These are phyloP conservation scores for Syngnathus typhle DNA, from an alignment of 2,113 vertebrate species.

Conservation along the genomic window DNA sequence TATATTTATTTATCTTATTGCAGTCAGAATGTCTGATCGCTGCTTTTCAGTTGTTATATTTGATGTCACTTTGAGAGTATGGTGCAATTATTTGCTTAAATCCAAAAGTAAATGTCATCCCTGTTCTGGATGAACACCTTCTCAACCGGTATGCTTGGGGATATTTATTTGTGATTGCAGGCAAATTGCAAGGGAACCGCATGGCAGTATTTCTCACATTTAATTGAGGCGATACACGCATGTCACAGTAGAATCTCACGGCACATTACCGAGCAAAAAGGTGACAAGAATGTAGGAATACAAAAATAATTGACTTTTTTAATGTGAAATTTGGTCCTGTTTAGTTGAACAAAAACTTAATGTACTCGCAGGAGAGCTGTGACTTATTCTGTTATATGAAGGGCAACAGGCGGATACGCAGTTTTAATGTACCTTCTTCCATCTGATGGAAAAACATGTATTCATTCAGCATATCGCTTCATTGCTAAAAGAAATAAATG, in stretches of 20 bases:
- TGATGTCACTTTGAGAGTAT: constrained; percentile 18
- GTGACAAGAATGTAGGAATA: neutral
- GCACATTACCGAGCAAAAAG: neutral
- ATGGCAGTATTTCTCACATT: too few species aligned
- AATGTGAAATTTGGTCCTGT: neutral
- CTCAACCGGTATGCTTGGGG: neutral
- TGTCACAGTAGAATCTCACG: neutral
- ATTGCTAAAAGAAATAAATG: too few species aligned
- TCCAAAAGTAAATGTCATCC: constrained; percentile 6
- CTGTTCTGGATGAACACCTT: neutral
- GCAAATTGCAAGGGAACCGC: neutral
- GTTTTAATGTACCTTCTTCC: neutral
- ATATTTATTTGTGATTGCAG: neutral
- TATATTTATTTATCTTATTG: constrained; percentile 5
- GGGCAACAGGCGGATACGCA: neutral
- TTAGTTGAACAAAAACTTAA: neutral
- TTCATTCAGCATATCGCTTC: neutral
- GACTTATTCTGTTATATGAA: neutral
- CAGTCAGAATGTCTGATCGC: neutral
- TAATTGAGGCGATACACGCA: too few species aligned
- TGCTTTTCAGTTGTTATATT: constrained; percentile 11
- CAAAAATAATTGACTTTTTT: too few species aligned
- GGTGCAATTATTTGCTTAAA: constrained; percentile 16
- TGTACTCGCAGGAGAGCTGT: neutral
- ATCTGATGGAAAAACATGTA: neutral